A percentile compares a stretch with the other conserved stretches of the same genome.
Conservation (phyloP, 92 coral and sea anemone genomes). For the Siderastrea radians region DNA sequence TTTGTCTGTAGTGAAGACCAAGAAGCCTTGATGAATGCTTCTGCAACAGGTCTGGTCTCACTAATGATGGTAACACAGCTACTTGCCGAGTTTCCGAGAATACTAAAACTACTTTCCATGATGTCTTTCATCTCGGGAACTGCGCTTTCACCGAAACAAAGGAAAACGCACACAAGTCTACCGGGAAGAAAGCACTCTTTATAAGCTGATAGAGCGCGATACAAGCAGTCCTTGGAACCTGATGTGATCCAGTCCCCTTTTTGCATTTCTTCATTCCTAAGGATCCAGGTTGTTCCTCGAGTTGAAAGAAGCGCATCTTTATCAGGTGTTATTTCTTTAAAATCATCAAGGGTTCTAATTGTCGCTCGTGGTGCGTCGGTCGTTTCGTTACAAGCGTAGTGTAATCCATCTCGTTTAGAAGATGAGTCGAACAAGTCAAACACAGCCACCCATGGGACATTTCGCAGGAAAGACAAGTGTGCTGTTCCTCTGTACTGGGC, state of each 20-base stretch:
- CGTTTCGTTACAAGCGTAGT: slow-evolving; percentile 68
- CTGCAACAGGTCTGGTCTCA: slow-evolving; percentile 50
- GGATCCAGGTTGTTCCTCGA: slow-evolving; percentile 78
- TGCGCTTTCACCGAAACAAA: slow-evolving; percentile 51
- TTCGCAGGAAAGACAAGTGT: slow-evolving; percentile 58
- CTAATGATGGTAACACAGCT: slow-evolving; percentile 66
- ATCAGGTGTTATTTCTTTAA: slow-evolving; percentile 36
- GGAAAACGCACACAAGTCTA: slow-evolving; percentile 60
- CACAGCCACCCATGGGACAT: slow-evolving; percentile 72
- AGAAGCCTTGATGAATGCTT: slow-evolving; percentile 40
- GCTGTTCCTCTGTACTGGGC: slow-evolving; percentile 62
- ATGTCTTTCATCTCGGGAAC: slow-evolving; percentile 70
- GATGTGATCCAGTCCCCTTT: slow-evolving; percentile 65
- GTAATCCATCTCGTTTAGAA: slow-evolving; percentile 61
- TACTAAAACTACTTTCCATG: slow-evolving; percentile 70
- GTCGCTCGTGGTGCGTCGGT: slow-evolving; percentile 64
- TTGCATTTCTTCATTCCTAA: slow-evolving; percentile 58
- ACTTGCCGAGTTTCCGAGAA: slow-evolving; percentile 61
- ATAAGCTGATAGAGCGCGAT: slow-evolving; percentile 73
- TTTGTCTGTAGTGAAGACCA: slow-evolving; percentile 40
- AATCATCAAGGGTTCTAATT: slow-evolving; percentile 57
- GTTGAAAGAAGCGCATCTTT: slow-evolving; percentile 34
- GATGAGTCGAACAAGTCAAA: slow-evolving; percentile 69
- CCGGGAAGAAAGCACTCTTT: slow-evolving; percentile 42
- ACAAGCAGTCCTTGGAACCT: slow-evolving; percentile 64